Evolutionary conservation across 2,113 vertebrate species (phyloP), one percentile per base, ranked within the genome.

Genomic region (Falcunculus frontatus): DNA sequence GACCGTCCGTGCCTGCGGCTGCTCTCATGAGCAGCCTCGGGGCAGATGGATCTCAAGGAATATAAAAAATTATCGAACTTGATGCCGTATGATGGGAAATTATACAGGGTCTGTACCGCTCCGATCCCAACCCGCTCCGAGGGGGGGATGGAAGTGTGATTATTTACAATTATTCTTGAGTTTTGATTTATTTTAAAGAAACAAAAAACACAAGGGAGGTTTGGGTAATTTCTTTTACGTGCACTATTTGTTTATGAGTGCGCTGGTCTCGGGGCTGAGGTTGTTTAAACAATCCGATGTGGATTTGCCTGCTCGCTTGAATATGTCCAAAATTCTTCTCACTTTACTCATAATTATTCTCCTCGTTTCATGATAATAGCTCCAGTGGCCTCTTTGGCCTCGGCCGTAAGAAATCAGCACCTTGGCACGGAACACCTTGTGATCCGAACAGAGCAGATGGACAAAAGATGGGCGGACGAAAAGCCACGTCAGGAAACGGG

Each of bases 71-170:
- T 56, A 35, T 22, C 30, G 2, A 32, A 49, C 13, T n/a, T 37
- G 26, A 25, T 85, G 44, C 25, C 10, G 0, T 23, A 2, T 6
- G 10, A 35, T 37, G 52, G 44, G 39, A 67, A 47, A 41, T 4
- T 6, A 13, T 10, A 12, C 16, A 17, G 1, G 7, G 4, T 80
- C 47, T 25, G 22, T 8, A 9, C 17, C 1, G 3, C 33, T 5
- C 52, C 29, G 49, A 59, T 18, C 27, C 14, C 6, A 7, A 60
- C 49, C 32, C 27, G 32, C 65, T 33, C 44, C 6, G 33, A 30
- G 56, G 6, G 47, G 10, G 27, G 16, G 6, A 27, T 12, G 4
- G 20, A 27, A n/a, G 9, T 10, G 12, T 41, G 59, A 44, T 55
- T 73, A 69, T 46, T 65, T 88, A 25, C 46, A 13, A 15, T 42